Conservation (phyloP, 2,113 vertebrate genomes). For the Chionodraco myersi region DNA sequence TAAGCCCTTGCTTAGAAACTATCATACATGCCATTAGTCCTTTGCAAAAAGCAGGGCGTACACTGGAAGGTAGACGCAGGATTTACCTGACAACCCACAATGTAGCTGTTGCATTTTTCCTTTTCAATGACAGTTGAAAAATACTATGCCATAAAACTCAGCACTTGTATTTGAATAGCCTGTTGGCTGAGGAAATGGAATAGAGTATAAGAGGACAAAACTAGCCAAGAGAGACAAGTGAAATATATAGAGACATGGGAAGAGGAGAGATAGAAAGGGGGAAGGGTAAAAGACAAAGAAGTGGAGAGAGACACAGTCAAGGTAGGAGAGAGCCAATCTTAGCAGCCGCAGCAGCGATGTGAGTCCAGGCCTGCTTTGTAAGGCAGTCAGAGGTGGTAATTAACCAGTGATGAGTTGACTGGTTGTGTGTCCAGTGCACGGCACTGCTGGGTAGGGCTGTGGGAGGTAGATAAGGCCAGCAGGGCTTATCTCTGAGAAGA, state of each 20-base stretch:
- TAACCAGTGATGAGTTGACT: slow-evolving; percentile 83
- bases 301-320: slow-evolving; percentile 36
- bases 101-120: slow-evolving; percentile 28
- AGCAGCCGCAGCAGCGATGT: slow-evolving; percentile 53
- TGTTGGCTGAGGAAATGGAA: slow-evolving; percentile 8
- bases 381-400: slow-evolving; percentile 82
- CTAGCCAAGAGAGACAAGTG: slow-evolving; percentile 11
- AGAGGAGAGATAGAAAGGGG: neutral
- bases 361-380: slow-evolving; percentile 77
- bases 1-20: slow-evolving; percentile 57
- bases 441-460: slow-evolving; percentile 77
- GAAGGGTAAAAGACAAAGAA: slow-evolving; percentile 38
- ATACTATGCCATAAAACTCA: neutral
- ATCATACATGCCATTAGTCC: slow-evolving; percentile 60
- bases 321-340: slow-evolving; percentile 48
- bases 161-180: neutral
- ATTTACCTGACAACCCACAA: slow-evolving; percentile 57
- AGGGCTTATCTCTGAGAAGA: slow-evolving; percentile 80
- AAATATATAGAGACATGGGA: slow-evolving; percentile 25
- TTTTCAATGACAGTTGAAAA: slow-evolving; percentile 18
- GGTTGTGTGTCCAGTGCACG: slow-evolving; percentile 75
- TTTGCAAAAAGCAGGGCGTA: slow-evolving; percentile 40
- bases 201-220: slow-evolving; percentile 4
- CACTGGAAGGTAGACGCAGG: slow-evolving; percentile 32
- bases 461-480: slow-evolving; percentile 80